These are phyloP conservation scores for Anarsia innoxiella DNA, from an alignment of 2,888 invertebrate species.

Conservation along the genomic window DNA sequence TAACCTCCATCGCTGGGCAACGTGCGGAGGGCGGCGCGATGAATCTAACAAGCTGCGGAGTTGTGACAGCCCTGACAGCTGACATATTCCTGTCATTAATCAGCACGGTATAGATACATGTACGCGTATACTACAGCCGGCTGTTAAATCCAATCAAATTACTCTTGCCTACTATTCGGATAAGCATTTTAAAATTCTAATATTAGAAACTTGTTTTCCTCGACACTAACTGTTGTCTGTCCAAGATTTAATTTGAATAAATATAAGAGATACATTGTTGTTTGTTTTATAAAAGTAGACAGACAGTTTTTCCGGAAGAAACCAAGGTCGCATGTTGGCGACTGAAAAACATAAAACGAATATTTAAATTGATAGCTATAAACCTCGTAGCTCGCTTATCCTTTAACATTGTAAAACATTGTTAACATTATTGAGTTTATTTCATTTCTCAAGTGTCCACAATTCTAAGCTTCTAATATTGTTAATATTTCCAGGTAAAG, in stretches of 20 bases:
- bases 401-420: slow-evolving; percentile 20
- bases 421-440: slow-evolving; percentile 20
- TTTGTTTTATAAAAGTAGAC: no score
- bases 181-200: slow-evolving; percentile 14
- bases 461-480: no score
- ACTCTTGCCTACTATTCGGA: slow-evolving; percentile 5
- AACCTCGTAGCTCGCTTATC: slow-evolving; percentile 18
- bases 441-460: no score
- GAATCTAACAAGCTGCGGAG: slow-evolving; percentile 65
- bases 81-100: slow-evolving; percentile 71
- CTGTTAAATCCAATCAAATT: slow-evolving; percentile 30
- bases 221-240: slow-evolving; percentile 9
- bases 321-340: slow-evolving; percentile 8
- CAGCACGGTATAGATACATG: slow-evolving; percentile 56
- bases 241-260: slow-evolving; percentile 7
- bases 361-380: slow-evolving; percentile 26
- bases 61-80: slow-evolving; percentile 71
- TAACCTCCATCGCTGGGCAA: slow-evolving; percentile 57
- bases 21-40: slow-evolving; percentile 49
- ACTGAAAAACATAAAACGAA: slow-evolving; percentile 28
- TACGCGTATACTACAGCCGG: slow-evolving; percentile 38
- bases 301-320: slow-evolving; percentile 10
- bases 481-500: background rate
- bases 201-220: slow-evolving; percentile 10
- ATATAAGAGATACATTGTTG: slow-evolving; percentile 14